Conservation (phyloP, 2,888 invertebrate species). For the Athalia cordata region DNA sequence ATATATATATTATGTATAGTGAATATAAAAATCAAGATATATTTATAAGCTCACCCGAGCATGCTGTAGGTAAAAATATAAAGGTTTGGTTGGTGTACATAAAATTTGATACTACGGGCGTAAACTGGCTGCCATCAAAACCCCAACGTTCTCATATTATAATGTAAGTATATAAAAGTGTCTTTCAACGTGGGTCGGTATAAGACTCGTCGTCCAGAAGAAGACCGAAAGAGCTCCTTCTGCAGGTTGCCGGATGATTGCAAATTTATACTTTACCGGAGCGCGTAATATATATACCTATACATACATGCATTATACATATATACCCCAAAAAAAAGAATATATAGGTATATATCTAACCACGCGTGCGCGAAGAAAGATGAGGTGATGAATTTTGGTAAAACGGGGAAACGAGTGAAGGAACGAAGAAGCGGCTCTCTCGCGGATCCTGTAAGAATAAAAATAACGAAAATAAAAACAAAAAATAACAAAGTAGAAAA, state of each 20-base stretch:
- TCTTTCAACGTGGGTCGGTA: no score
- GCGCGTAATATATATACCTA: slow-evolving; percentile 6
- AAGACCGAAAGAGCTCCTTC: no score
- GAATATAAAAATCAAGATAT: slow-evolving; percentile 27
- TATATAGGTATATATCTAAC: no score
- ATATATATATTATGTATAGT: not conserved
- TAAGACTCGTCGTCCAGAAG: no score
- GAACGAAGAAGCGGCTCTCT: not conserved
- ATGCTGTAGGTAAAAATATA: not conserved
- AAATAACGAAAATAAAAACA: not conserved
- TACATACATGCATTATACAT: no score
- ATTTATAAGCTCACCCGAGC: slow-evolving; percentile 16
- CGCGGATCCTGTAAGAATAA: slow-evolving; percentile 13
- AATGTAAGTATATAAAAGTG: no score
- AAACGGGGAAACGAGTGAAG: not conserved
- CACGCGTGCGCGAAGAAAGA: no score
- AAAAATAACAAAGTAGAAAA: not conserved
- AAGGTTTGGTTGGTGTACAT: no score
- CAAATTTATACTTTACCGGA: slow-evolving; percentile 43
- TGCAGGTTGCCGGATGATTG: slow-evolving; percentile 23
- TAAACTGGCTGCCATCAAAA: no score
- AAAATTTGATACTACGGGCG: no score
- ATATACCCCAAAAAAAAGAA: no score
- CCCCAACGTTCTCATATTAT: no score
- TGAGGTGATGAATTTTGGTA: slow-evolving; percentile 39